These are phyloP conservation scores for Epistrophe grossulariae DNA, from an alignment of 2,888 invertebrate species.

Conservation along the genomic window DNA sequence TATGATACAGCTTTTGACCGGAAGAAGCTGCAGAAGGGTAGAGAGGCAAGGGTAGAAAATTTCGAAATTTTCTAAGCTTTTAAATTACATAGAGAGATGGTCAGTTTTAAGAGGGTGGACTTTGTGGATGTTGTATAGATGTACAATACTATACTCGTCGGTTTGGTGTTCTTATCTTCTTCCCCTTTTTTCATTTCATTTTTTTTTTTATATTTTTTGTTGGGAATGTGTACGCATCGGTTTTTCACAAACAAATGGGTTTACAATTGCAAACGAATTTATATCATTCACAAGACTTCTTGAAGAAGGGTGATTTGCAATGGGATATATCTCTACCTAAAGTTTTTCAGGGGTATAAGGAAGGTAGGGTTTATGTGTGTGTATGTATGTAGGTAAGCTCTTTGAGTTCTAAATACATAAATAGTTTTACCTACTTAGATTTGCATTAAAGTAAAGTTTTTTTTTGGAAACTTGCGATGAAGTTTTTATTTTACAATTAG, in stretches of 20 bases:
- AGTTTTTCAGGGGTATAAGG: conserved; percentile 16
- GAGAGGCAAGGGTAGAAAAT: conserved; percentile 25
- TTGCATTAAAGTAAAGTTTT: neutral
- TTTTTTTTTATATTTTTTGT: neutral
- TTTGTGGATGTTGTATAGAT: conserved; percentile 37
- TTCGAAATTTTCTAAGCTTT: conserved; percentile 70
- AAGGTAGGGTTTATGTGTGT: neutral
- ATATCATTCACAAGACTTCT: conserved; percentile 45
- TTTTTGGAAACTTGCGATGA: neutral
- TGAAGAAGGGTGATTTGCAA: conserved; percentile 27
- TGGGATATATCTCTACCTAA: conserved; percentile 1
- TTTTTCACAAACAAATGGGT: conserved; percentile 71
- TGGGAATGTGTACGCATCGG: conserved; percentile 58
- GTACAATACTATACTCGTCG: conserved; percentile 24
- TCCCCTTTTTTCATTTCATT: conserved; percentile 52
- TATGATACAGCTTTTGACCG: conserved; percentile 76
- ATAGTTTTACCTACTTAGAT: conserved; percentile 22
- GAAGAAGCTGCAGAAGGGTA: conserved; percentile 46
- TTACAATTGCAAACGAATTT: conserved; percentile 72
- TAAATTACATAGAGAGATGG: conserved; percentile 74
- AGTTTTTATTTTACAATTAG: conserved; percentile 21
- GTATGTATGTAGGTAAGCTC: neutral
- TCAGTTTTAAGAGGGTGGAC: conserved; percentile 70
- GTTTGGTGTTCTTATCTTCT: conserved; percentile 50
- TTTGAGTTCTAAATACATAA: conserved; percentile 23